Percentiles rank a stretch among this genome's conserved stretches.
Conservation (phyloP, 2,888 invertebrate species). For the Ischnus inquisitorius region DNA sequence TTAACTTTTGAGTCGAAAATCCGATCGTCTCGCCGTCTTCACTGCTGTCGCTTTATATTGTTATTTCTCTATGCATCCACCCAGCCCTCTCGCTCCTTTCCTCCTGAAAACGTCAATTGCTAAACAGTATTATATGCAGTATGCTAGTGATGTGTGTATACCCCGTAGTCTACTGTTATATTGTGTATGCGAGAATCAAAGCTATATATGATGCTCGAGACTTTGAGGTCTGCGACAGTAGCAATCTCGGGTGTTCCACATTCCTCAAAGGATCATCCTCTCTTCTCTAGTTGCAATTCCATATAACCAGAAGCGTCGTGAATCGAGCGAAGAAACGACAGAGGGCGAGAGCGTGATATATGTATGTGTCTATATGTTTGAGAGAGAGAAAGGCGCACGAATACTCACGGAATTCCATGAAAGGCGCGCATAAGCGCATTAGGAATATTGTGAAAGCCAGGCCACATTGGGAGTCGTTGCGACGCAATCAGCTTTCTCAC, state of each 20-base stretch:
- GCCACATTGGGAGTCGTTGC: background rate
- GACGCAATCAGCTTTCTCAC: background rate
- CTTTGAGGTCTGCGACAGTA: background rate
- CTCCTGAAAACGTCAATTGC: background rate
- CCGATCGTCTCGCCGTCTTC: background rate
- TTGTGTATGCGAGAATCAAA: too few relatives aligned
- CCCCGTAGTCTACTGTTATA: too few relatives aligned
- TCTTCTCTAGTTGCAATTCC: constrained; percentile 23
- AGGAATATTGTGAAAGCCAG: constrained; percentile 19
- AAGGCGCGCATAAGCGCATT: constrained; percentile 25
- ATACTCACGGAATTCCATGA: background rate
- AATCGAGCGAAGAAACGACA: constrained; percentile 4
- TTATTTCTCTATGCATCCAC: too few relatives aligned
- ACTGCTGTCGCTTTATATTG: background rate
- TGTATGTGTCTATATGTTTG: too few relatives aligned
- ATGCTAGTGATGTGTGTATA: background rate
- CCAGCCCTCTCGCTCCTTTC: too few relatives aligned
- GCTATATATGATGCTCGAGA: background rate
- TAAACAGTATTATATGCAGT: background rate
- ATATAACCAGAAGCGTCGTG: constrained; percentile 4
- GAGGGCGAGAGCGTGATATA: background rate
- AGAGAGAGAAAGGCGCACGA: background rate
- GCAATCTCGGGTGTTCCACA: constrained; percentile 11
- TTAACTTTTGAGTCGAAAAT: background rate
- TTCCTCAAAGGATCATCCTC: constrained; percentile 25